These are phyloP conservation scores for Hyles vespertilio DNA, from an alignment of 1,140 invertebrate species.

Conservation along the genomic window DNA sequence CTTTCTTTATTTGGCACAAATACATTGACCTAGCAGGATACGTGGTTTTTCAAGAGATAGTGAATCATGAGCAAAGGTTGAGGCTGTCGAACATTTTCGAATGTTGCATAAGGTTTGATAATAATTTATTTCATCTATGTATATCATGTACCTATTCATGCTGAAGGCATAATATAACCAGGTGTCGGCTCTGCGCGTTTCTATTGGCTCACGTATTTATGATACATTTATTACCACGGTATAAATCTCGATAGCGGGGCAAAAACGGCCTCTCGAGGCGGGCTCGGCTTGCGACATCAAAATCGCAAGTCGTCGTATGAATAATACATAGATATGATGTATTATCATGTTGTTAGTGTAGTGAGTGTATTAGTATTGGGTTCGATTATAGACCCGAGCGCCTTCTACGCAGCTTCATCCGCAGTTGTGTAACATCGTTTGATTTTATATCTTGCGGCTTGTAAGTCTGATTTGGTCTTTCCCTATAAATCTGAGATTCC, in stretches of 20 bases:
- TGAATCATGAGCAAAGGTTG: no score
- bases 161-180: no score
- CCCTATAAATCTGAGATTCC: not conserved
- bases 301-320: slow-evolving; percentile 51
- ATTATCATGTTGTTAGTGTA: slow-evolving; percentile 38
- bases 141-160: no score
- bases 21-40: no score
- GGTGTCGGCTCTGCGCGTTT: slow-evolving; percentile 3
- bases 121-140: no score
- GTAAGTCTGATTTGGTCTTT: not conserved
- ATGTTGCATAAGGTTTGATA: no score
- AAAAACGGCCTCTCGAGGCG: slow-evolving; percentile 36
- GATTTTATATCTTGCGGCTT: no score
- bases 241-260: slow-evolving; percentile 33
- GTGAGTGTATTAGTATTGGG: slow-evolving; percentile 26
- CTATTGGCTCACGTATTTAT: slow-evolving; percentile 21
- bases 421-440: not conserved
- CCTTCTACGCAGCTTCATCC: not conserved
- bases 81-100: no score
- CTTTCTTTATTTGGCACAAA: no score
- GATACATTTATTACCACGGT: slow-evolving; percentile 42
- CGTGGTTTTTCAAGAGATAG: no score
- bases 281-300: slow-evolving; percentile 53
- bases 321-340: slow-evolving; percentile 62
- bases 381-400: slow-evolving; percentile 17